phyloP scores from a whole-genome alignment of 2,113 vertebrate species.

The Hipposideros armiger region DNA sequence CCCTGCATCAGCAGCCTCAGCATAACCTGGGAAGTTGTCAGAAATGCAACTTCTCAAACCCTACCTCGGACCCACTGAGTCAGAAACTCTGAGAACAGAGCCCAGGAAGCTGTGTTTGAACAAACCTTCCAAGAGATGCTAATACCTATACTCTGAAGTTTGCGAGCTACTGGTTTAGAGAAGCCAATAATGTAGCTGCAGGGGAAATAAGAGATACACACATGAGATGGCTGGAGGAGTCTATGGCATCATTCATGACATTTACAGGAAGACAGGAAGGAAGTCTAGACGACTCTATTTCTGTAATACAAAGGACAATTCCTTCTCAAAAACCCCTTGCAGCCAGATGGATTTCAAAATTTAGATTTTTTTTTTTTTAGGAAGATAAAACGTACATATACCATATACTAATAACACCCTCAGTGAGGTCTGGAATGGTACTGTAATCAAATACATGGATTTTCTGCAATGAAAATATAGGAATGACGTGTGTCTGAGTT shows the following conservation, averaged over 20 bases:
- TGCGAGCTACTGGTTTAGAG: neutral
- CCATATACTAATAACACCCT: neutral
- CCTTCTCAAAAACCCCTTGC: neutral
- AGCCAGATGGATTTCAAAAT: neutral
- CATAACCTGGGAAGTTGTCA: neutral
- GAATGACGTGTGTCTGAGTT: neutral
- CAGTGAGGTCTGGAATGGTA: neutral
- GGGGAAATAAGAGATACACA: neutral
- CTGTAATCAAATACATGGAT: neutral
- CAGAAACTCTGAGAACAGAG: neutral
- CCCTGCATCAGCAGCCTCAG: neutral
- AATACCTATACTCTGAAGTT: too few species aligned
- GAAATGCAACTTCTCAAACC: neutral
- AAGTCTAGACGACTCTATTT: slow-evolving; percentile 56
- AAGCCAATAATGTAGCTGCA: neutral
- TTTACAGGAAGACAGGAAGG: slow-evolving; percentile 50
- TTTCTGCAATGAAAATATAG: neutral
- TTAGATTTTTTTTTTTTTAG: neutral
- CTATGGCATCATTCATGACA: neutral
- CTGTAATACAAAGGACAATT: slow-evolving; percentile 32
- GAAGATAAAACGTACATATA: neutral
- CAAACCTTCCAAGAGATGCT: too few species aligned
- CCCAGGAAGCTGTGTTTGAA: neutral
- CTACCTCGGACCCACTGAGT: neutral
- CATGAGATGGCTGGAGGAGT: neutral